Evolutionary conservation across 2,113 vertebrate genomes (phyloP), one percentile per base, ranked within the genome.

Genomic region (Anas platyrhynchos): DNA sequence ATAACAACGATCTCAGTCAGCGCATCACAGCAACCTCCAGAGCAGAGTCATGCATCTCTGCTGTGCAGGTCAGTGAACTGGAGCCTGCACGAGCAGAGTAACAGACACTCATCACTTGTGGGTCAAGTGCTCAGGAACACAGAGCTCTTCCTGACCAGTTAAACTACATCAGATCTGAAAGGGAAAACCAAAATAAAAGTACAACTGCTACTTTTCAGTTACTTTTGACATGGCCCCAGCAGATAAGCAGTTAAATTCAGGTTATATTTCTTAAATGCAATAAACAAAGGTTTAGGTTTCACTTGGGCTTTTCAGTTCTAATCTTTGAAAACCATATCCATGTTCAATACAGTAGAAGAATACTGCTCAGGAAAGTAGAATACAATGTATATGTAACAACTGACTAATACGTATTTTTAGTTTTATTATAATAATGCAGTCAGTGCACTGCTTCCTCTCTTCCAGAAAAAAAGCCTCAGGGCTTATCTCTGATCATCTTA

Each of bases 401-500:
- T 72, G 68, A 79, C 86, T 89, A 77, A 69, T 44, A 89, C 0
- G 2, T 86, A 91, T 89, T 96, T 94, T 94, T 90, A 91, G 90
- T 86, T 84, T 61, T 89, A 81, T 88, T 95, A 86, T 92, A 89
- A 94, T 94, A 84, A 94, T 14, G 21, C 61, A 86, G 88, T 93
- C 89, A 72, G 63, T 31, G 91, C 72, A 86, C 65, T 63, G 76
- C 43, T 94, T 94, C 79, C 61, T 90, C 56, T 81, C 83, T 84
- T 85, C 0, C 5, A 95, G 76, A 91, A 91, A 79, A 46, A 46
- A 65, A 92, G 83, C 89, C 95, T 81, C 61, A 68, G 90, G 94
- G 86, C 91, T 91, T 81, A 83, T 94, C 93, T 96, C 95, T 95
- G 83, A 96, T 96, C 91, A 95, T 79, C 84, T 89, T 83, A 94